A percentile compares a stretch with the other conserved stretches of the same genome.
phyloP scores from a whole-genome alignment of 2,888 invertebrate species.

The Lucinisca nassula region DNA sequence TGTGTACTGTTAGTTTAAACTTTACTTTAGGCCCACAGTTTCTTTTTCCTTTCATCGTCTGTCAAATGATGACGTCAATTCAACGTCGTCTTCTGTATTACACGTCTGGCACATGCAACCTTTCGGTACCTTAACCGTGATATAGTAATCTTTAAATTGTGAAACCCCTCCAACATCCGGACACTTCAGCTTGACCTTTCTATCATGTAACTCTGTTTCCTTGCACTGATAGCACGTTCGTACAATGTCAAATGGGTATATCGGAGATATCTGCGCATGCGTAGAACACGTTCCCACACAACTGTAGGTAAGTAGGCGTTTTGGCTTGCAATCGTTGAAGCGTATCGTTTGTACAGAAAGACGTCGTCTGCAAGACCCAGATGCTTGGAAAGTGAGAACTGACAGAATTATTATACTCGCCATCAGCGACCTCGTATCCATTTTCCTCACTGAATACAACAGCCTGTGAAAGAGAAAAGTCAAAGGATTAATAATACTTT shows the following conservation, averaged over 20 bases:
- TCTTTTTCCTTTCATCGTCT: too few species aligned
- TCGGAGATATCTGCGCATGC: constrained; percentile 28
- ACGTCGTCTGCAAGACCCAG: constrained; percentile 21
- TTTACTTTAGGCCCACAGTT: too few species aligned
- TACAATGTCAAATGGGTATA: constrained; percentile 34
- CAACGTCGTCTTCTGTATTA: not conserved
- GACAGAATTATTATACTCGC: not conserved
- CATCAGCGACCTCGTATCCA: too few species aligned
- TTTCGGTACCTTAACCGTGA: constrained; percentile 26
- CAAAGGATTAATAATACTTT: too few species aligned
- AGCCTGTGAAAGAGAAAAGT: too few species aligned
- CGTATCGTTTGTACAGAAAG: constrained; percentile 32
- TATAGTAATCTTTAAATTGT: not conserved
- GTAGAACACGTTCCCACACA: constrained; percentile 45
- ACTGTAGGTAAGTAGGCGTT: constrained; percentile 38
- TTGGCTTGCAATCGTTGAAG: constrained; percentile 48
- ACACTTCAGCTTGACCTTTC: constrained; percentile 35
- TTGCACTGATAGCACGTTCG: constrained; percentile 52
- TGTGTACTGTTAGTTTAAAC: too few species aligned
- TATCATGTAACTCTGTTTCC: constrained; percentile 21
- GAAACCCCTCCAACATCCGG: constrained; percentile 29
- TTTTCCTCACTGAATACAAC: too few species aligned
- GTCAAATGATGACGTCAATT: not conserved
- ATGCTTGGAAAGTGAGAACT: not conserved
- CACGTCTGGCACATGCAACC: constrained; percentile 48